Conservation (phyloP, 2,888 invertebrate species). For the Lasioglossum malachurum region DNA sequence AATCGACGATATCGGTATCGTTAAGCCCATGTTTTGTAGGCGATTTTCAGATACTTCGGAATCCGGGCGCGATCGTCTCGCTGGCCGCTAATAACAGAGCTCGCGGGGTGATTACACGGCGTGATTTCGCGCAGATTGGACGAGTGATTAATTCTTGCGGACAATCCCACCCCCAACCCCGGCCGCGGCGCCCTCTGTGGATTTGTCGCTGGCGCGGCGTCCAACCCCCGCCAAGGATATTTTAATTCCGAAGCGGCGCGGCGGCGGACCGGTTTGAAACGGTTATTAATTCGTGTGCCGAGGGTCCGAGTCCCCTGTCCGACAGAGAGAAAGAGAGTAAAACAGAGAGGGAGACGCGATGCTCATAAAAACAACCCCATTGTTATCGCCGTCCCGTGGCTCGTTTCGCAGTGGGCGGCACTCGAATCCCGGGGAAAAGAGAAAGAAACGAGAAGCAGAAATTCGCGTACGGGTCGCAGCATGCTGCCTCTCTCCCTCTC, state of each 20-base stretch:
- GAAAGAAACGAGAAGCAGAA: slow-evolving; percentile 52
- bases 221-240: slow-evolving; percentile 70
- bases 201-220: slow-evolving; percentile 52
- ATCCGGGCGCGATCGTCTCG: not conserved
- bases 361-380: slow-evolving; percentile 82
- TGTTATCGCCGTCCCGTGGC: slow-evolving; percentile 79
- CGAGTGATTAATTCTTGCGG: slow-evolving; percentile 77
- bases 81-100: slow-evolving; percentile 71
- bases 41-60: not conserved
- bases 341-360: slow-evolving; percentile 58
- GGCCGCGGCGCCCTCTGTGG: slow-evolving; percentile 48
- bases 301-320: slow-evolving; percentile 35
- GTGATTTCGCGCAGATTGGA: slow-evolving; percentile 76
- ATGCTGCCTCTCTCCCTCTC: not conserved
- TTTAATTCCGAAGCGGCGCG: slow-evolving; percentile 77
- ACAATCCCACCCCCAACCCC: slow-evolving; percentile 61
- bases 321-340: not conserved
- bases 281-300: slow-evolving; percentile 81
- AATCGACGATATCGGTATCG: not conserved
- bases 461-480: slow-evolving; percentile 50
- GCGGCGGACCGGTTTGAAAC: slow-evolving; percentile 73
- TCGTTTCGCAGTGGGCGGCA: slow-evolving; percentile 79
- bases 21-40: not conserved
- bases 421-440: slow-evolving; percentile 42
- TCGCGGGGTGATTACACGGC: slow-evolving; percentile 70